Evolutionary conservation across 1,140 invertebrate species (phyloP), one percentile per base, ranked within the genome.

Genomic region (Thaumetopoea pityocampa): DNA sequence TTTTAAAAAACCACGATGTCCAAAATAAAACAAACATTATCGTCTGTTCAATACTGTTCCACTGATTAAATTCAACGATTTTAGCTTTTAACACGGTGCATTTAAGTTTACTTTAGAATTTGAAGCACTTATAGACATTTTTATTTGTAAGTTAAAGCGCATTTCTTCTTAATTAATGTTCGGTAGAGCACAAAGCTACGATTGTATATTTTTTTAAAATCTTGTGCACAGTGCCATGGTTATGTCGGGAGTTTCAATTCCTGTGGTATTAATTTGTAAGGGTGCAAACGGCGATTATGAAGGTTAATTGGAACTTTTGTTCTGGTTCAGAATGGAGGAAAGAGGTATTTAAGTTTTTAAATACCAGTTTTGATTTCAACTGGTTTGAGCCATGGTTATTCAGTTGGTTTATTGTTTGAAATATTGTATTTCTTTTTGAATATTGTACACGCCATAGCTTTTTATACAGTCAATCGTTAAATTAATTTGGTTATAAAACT

Each of bases 111-210:
- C 63, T 62, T 58, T 34, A 34, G 10, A 27, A 17, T 9, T 33
- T n/a, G n/a, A 7, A 8, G 14, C 9, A 29, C 41, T 38, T 60
- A 30, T 64, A 47, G 59, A 42, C 57, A 40, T 67, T 70, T 60
- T 36, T 20, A 35, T 40, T 41, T 37, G 43, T 47, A 49, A 42
- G 48, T 41, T n/a, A n/a, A n/a, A n/a, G n/a, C n/a, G n/a, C 36
- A 50, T 66, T 67, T 57, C 50, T 57, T 64, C 67, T 67, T 73
- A 77, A 77, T 77, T 73, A 73, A 69, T 71, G 65, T 77, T 70
- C 63, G 67, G 60, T 62, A 55, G 54, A 68, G 62, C 54, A 52
- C 51, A 67, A 62, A 51, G 60, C 66, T 64, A 42, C 54, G 56
- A 58, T 64, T 73, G 67, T 72, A 32, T 68, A 50, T 65, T 71